Conservation (phyloP, 2,888 invertebrate genomes). For the Carabus problematicus region DNA sequence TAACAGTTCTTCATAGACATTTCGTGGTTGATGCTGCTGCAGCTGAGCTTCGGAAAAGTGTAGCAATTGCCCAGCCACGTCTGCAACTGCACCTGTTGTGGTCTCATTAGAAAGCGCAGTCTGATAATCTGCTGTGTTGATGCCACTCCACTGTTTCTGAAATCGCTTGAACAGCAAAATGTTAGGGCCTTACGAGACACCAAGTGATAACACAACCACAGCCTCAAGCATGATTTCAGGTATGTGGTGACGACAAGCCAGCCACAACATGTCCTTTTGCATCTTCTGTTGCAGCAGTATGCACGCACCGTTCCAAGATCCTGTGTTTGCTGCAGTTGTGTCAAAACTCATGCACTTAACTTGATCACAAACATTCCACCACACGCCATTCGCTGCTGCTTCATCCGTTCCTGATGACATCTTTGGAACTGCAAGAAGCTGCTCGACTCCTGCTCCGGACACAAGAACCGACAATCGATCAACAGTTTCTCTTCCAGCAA, state of each 20-base stretch:
- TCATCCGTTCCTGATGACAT: neutral
- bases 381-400: conserved; percentile 5
- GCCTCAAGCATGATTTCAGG: conserved; percentile 42
- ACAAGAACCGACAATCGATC: conserved; percentile 28
- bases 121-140: conserved; percentile 17
- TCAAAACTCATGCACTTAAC: conserved; percentile 40
- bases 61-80: too few species aligned
- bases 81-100: neutral
- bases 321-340: conserved; percentile 6
- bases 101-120: neutral
- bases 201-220: conserved; percentile 25
- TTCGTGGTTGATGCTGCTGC: conserved; percentile 46
- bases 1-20: conserved; percentile 48
- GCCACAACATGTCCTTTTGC: conserved; percentile 29
- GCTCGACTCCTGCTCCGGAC: conserved; percentile 4
- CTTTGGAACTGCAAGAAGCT: conserved; percentile 28
- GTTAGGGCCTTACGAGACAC: conserved; percentile 17
- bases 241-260: conserved; percentile 44
- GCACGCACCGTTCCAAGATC: conserved; percentile 36
- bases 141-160: conserved; percentile 23
- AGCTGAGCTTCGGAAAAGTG: too few species aligned
- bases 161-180: conserved; percentile 41
- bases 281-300: conserved; percentile 40
- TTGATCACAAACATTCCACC: conserved; percentile 38
- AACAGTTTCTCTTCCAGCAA: conserved; percentile 17